Base-by-base conservation (phyloP, 2,888 invertebrate species). In the Atethmia centrago region DNA sequence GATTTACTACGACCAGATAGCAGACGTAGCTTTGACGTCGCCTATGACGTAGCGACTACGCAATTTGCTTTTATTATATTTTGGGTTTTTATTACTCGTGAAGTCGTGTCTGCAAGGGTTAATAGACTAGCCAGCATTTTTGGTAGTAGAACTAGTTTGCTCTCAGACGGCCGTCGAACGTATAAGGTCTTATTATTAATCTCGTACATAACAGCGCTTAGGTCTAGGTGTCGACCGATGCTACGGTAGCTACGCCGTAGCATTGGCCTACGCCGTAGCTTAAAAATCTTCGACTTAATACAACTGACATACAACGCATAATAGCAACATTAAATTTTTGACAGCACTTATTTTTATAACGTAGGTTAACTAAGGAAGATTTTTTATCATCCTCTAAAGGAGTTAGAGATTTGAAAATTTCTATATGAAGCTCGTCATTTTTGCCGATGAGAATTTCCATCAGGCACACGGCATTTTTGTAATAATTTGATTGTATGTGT, bases 191-290 rank as follows among this genome's bases (percentile, higher is more conserved):
- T 25, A 7, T 0, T 0, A 31, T 2, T 1, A n/a, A 49, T 49
- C 5, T 5, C 40, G 16, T 16, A 16, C 5, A 12, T 36, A 36
- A 36, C 36, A 36, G 7, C 36, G 0, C 16, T 53, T 9, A 9
- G 19, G 0, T 2, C 25, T 25, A 21, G 36, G 7, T 10, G 12
- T 55, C 55, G 53, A 12, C 10, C 1, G 12, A 31, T 63, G 16
- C 47, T 71, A 40, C 47, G n/a, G 1, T 1, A 8, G 8, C 72
- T 74, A 74, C 51, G 51, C 2, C 69, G 80, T 79, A 79, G 80
- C 74, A 31, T 3, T 31, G 0, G 21, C 3, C 72, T 78, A 79
- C 56, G 51, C 21, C 49, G 71, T 62, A 79, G 67, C 67, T 36
- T 14, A 4, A 19, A 51, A 36, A 36, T 36, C 36, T 51, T n/a